These are phyloP conservation scores for Halcyon smyrnensis DNA, from an alignment of 2,797 vertebrate genomes.

Conservation along the genomic window DNA sequence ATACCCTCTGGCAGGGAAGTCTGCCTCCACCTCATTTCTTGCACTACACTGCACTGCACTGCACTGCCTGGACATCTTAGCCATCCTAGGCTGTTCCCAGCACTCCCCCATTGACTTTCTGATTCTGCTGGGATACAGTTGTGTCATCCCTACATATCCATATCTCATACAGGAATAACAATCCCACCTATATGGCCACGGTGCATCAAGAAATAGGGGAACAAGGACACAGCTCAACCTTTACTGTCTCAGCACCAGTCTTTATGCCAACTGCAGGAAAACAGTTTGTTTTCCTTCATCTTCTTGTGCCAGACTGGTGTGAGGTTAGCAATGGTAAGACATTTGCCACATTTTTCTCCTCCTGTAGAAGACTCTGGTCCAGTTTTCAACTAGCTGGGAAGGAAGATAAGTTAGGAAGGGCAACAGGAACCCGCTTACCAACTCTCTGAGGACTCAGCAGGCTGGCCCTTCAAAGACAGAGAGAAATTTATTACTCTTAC, in stretches of 20 bases:
- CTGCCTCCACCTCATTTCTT: not conserved
- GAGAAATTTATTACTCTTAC: not conserved
- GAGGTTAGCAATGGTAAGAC: not conserved
- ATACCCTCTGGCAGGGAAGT: not conserved
- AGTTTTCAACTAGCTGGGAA: not conserved
- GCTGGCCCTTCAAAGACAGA: not conserved
- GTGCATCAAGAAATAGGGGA: not conserved
- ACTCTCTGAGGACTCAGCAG: not conserved
- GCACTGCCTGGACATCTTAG: too few relatives aligned
- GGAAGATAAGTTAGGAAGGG: not conserved
- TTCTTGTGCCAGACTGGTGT: not conserved
- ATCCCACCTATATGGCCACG: not conserved
- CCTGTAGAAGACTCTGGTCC: not conserved
- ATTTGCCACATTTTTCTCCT: not conserved
- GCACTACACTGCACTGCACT: not conserved
- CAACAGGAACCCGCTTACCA: not conserved
- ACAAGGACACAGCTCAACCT: not conserved
- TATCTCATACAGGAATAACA: not conserved
- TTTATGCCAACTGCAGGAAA: not conserved
- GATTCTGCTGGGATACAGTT: not conserved
- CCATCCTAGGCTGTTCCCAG: not conserved
- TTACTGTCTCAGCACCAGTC: not conserved
- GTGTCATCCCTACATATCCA: not conserved
- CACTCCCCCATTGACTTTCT: not conserved
- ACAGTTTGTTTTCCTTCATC: not conserved